Conservation (phyloP, 2,113 vertebrate species). For the Sciurus niger region DNA sequence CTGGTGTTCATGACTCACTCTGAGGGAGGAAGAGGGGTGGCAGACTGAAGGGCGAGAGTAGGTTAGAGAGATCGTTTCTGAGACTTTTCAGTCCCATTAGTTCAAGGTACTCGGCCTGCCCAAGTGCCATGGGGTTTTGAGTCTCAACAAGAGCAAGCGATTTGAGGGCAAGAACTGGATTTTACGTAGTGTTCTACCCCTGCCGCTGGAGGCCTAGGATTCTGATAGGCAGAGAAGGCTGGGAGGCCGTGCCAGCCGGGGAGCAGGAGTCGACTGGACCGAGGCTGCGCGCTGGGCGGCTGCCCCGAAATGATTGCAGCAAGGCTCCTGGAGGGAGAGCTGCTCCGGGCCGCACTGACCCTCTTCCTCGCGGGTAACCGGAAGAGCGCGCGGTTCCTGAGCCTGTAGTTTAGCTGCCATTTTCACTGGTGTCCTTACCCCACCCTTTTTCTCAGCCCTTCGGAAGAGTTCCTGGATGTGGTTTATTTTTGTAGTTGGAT, state of each 20-base stretch:
- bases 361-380: neutral
- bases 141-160: neutral
- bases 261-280: neutral
- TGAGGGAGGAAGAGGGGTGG: no score
- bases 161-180: conserved; percentile 14
- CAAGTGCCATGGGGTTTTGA: neutral
- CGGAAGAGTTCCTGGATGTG: conserved; percentile 7
- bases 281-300: neutral
- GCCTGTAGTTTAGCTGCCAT: neutral
- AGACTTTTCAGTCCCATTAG: neutral
- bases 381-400: neutral
- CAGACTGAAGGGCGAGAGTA: neutral
- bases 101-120: neutral
- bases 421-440: neutral
- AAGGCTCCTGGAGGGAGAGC: neutral
- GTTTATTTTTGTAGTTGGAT: conserved; percentile 70
- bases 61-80: neutral
- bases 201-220: neutral
- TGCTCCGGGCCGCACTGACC: neutral
- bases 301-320: neutral
- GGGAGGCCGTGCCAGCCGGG: neutral
- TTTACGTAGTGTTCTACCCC: neutral
- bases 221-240: neutral
- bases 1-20: neutral
- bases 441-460: neutral